phyloP scores from a whole-genome alignment of 2,113 vertebrate species.

The Lepus timidus region DNA sequence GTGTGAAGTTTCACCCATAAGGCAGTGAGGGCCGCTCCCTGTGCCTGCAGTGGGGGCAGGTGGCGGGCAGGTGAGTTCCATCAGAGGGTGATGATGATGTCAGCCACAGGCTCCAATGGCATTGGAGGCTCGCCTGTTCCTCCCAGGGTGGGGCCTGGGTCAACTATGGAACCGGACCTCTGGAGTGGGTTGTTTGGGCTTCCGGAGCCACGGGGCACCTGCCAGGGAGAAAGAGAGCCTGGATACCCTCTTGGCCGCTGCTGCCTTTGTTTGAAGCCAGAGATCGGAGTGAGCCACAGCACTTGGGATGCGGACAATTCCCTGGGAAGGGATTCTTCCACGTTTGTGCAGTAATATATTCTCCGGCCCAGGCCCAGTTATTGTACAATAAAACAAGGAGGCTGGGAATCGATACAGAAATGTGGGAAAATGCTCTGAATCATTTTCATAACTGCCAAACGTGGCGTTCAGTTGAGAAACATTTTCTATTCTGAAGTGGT shows the following conservation, averaged over 20 bases:
- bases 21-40: slow-evolving; percentile 27
- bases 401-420: slow-evolving; percentile 74
- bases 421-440: slow-evolving; percentile 61
- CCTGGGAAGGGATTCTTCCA: slow-evolving; percentile 60
- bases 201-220: neutral
- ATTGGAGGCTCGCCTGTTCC: neutral
- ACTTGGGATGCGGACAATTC: slow-evolving; percentile 19
- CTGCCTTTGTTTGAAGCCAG: slow-evolving; percentile 42
- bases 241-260: neutral
- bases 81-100: neutral
- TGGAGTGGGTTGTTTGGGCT: neutral
- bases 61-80: neutral
- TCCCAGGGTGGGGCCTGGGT: neutral
- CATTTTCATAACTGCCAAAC: slow-evolving; percentile 77
- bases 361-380: slow-evolving; percentile 43
- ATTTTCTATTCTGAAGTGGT: slow-evolving; percentile 68
- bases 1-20: slow-evolving; percentile 28
- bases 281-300: neutral
- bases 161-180: neutral
- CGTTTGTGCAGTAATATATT: slow-evolving; percentile 45
- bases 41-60: neutral
- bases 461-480: slow-evolving; percentile 70
- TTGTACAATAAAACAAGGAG: slow-evolving; percentile 74
- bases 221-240: neutral
- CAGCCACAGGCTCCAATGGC: neutral